A percentile compares a stretch with the other conserved stretches of the same genome.
Evolutionary conservation across 2,113 vertebrate genomes (phyloP).

Genomic region (Oxygymnocypris stewartii): DNA sequence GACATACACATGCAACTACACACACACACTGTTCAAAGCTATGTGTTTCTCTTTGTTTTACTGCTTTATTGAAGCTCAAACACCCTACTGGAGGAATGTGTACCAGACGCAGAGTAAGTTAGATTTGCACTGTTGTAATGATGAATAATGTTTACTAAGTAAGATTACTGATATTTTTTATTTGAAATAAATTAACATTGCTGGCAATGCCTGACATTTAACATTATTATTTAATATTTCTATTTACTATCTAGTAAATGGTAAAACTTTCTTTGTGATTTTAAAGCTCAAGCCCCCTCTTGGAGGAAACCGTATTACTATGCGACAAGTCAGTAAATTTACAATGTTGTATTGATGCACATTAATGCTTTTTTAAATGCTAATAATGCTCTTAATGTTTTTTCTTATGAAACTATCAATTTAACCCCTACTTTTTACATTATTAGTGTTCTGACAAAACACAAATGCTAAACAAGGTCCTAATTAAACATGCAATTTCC

Average conservation of each 20-base stretch:
- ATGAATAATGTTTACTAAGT: neutral
- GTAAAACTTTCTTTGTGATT: neutral
- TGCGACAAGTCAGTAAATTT: neutral
- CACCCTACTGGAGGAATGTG: neutral
- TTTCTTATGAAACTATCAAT: no score
- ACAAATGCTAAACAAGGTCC: no score
- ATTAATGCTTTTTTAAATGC: no score
- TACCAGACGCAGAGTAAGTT: neutral
- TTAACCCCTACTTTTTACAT: no score
- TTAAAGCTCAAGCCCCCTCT: neutral
- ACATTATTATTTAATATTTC: neutral
- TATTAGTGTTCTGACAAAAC: no score
- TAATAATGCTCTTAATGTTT: no score
- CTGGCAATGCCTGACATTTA: neutral
- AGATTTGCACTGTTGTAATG: neutral
- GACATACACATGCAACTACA: no score
- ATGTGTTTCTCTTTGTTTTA: no score
- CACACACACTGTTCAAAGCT: no score
- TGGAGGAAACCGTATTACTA: neutral
- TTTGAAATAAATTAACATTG: neutral
- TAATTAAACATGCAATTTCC: no score
- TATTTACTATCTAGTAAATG: neutral
- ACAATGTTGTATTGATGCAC: neutral
- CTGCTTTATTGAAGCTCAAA: no score
- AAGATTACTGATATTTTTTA: neutral